These are phyloP conservation scores for Syrista parreyssii DNA, from an alignment of 2,888 invertebrate genomes.

Conservation along the genomic window DNA sequence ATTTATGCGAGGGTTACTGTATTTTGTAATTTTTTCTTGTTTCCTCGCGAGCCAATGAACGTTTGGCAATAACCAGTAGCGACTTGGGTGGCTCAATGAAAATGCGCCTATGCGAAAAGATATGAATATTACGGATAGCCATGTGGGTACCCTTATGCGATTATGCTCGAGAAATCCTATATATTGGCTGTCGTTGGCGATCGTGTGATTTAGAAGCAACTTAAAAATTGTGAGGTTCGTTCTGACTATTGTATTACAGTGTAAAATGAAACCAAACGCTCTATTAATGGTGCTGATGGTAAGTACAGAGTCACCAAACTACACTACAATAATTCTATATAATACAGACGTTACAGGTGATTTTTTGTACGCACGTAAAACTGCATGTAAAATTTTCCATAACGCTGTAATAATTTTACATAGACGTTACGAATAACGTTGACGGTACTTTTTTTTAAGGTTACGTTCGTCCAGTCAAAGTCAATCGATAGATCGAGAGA, in stretches of 20 bases:
- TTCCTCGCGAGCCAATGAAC: neutral
- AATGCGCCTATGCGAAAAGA: neutral
- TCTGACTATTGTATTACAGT: neutral
- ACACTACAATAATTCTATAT: neutral
- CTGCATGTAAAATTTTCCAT: too few relatives aligned
- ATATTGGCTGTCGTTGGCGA: neutral
- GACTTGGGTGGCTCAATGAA: neutral
- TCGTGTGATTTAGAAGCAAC: neutral
- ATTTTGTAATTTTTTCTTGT: neutral
- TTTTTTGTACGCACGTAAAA: too few relatives aligned
- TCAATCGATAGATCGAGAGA: slow-evolving; percentile 15
- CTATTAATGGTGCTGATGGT: slow-evolving; percentile 1
- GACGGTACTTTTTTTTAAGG: too few relatives aligned
- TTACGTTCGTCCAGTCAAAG: neutral
- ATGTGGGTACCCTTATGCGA: slow-evolving; percentile 36
- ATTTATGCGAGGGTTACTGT: neutral
- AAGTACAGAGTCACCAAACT: neutral
- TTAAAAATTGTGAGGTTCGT: neutral
- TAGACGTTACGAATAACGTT: too few relatives aligned
- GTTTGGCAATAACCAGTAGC: neutral
- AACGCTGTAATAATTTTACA: neutral
- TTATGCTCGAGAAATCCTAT: slow-evolving; percentile 9
- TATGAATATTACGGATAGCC: neutral
- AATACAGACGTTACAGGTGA: too few relatives aligned
- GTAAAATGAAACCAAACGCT: slow-evolving; percentile 4